Base-by-base conservation (phyloP, 2,888 invertebrate species). In the Microctonus brassicae region DNA sequence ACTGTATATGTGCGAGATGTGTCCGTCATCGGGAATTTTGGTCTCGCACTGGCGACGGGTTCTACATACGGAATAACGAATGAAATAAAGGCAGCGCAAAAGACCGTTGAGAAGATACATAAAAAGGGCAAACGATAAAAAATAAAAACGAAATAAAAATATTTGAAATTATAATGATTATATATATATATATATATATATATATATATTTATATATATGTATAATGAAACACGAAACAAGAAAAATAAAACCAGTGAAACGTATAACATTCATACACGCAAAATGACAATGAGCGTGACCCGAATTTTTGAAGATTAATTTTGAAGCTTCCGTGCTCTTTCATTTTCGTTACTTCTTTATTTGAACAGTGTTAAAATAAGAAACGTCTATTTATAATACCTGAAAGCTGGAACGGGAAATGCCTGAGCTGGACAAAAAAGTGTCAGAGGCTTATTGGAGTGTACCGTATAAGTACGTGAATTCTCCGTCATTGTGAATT, bases 391-490 rank as follows among this genome's bases (percentile, higher is more conserved):
- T 63, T 39, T 39, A 66, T 78, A n/a, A 75, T 91, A 93, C 93
- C 93, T 92, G 90, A 91, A 92, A 86, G 89, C 90, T 85, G 93
- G 93, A 87, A 91, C 91, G 79, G 93, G 93, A 89, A 91, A 94
- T 61, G 93, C 93, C 89, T 94, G 94, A 75, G 93, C 93, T 63
- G 93, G 93, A 86, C 94, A 94, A 81, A 92, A 89, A 78, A 95
- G 90, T 76, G 92, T 90, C 78, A 92, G 82, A 73, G 89, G 80
- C 68, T 79, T 81, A 74, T 80, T 79, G 73, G 79, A 80, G 74
- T 77, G 77, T 69, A 86, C 86, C 73, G 83, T 84, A 77, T 86
- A 87, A 73, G 87, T 84, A 75, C 88, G 84, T 73, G 87, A 87
- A 73, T 86, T 88, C 79, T 88, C 88, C 78, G 84, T 81, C 77